phyloP scores from a whole-genome alignment of 2,113 vertebrate genomes.

The Podarcis cretensis region DNA sequence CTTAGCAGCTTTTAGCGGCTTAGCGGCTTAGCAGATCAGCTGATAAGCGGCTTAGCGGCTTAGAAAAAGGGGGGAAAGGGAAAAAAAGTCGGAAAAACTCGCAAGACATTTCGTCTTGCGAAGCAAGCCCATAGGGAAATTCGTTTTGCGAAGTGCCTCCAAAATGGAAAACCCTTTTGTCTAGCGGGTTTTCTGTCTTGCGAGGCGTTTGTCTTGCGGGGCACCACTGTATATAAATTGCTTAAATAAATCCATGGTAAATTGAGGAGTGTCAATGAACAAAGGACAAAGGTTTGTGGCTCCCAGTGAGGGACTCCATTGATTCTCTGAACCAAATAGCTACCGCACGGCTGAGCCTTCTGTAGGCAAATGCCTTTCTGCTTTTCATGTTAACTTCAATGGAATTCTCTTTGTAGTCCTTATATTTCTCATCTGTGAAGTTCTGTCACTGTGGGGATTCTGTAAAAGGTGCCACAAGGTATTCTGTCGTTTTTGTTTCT shows the following conservation, averaged over 20 bases:
- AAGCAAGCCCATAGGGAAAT: too few species aligned
- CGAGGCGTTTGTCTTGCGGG: too few species aligned
- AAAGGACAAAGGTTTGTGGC: neutral
- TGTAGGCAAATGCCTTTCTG: constrained; percentile 30
- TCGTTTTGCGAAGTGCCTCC: too few species aligned
- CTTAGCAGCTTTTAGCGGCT: too few species aligned
- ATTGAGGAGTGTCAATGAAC: neutral
- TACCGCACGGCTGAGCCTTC: constrained; percentile 14
- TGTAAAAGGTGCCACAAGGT: constrained; percentile 32
- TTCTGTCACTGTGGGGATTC: constrained; percentile 40
- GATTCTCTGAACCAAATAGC: constrained; percentile 41
- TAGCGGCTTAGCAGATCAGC: too few species aligned
- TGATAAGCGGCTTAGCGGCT: too few species aligned
- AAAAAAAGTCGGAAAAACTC: too few species aligned
- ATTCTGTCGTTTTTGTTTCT: neutral
- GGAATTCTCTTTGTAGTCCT: constrained; percentile 54
- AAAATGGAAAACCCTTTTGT: too few species aligned
- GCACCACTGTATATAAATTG: too few species aligned
- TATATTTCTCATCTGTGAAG: constrained; percentile 31
- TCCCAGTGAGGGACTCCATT: constrained; percentile 5
- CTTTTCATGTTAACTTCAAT: constrained; percentile 62
- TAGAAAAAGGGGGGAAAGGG: too few species aligned
- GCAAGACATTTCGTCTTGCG: too few species aligned
- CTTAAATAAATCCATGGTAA: neutral
- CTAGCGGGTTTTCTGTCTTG: too few species aligned